Evolutionary conservation across 2,797 vertebrate genomes (phyloP).

Genomic region (Cichlasoma orientale): DNA sequence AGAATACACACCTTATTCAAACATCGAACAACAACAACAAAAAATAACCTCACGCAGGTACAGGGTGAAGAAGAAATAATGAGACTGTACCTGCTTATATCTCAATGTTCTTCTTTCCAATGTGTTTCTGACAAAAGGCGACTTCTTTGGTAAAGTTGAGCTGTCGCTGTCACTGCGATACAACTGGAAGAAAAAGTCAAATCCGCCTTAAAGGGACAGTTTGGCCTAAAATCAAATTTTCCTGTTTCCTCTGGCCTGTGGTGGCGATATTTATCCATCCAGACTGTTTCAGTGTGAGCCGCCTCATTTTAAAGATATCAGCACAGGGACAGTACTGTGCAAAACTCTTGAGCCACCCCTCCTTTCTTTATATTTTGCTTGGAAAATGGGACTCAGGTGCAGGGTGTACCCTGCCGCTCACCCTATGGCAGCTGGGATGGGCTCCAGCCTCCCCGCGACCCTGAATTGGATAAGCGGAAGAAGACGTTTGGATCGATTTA

Average conservation of each 20-base stretch:
- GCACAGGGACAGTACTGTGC: background rate
- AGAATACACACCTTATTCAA: background rate
- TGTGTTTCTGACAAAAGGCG: conserved; percentile 94
- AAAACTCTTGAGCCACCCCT: background rate
- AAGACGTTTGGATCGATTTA: background rate
- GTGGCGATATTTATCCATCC: background rate
- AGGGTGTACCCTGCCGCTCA: too few relatives aligned
- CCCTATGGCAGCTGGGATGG: too few relatives aligned
- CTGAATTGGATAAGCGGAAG: too few relatives aligned
- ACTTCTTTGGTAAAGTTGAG: conserved; percentile 96
- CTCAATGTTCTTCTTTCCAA: conserved; percentile 93
- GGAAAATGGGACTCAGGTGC: background rate
- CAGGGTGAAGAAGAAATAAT: background rate
- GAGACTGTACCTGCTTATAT: conserved; percentile 91
- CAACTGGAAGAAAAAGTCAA: conserved; percentile 76
- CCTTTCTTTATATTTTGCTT: background rate
- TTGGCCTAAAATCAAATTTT: background rate
- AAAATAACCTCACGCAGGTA: background rate
- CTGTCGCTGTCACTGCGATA: conserved; percentile 99
- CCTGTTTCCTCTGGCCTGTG: fast-evolving
- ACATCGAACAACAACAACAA: background rate
- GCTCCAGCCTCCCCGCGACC: too few relatives aligned
- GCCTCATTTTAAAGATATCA: background rate
- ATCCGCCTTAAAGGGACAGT: background rate
- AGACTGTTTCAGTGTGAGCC: background rate